Base-by-base conservation (phyloP, 1,140 invertebrate species). In the Cydia fagiglandana region DNA sequence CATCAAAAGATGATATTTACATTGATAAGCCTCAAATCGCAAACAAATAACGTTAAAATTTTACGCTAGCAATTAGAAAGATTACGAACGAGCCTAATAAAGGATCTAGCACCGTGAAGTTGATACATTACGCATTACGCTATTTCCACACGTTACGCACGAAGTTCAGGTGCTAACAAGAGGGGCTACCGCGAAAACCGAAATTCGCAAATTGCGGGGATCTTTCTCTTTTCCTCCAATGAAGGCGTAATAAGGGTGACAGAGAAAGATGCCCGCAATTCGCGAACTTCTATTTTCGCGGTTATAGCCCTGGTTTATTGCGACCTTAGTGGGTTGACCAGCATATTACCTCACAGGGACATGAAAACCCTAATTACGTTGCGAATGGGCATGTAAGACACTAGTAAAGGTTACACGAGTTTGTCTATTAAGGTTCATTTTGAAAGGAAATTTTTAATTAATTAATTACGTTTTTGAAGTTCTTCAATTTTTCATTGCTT, bases 91-190 rank as follows among this genome's bases (percentile, higher is more conserved):
- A 41, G 34, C 66, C 64, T 45, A 34, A 45, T 70, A 70, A 70
- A 70, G 66, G 66, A 20, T n/a, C 64, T 38, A 70, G 45, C 24
- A 45, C 30, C 66, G 9, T 70, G 66, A 70, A 70, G 66, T 70
- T 70, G 66, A 20, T 41, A 30, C 66, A 41, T n/a, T n/a, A n/a
- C n/a, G n/a, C n/a, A n/a, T n/a, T n/a, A n/a, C n/a, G n/a, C n/a
- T n/a, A n/a, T n/a, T n/a, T n/a, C n/a, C n/a, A n/a, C 66, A 70
- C 38, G n/a, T n/a, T 38, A 38, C 66, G 66, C 66, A 13, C 66
- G 34, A 70, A 70, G 34, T 70, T 70, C 30, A 70, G 66, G 66
- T 45, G 66, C n/a, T 45, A 70, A 70, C 66, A 34, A 17, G n/a
- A n/a, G n/a, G n/a, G n/a, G n/a, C n/a, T n/a, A n/a, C n/a, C n/a